A percentile compares a stretch with the other conserved stretches of the same genome.
phyloP scores from a whole-genome alignment of 1,140 invertebrate genomes.

The Coboldia fuscipes region DNA sequence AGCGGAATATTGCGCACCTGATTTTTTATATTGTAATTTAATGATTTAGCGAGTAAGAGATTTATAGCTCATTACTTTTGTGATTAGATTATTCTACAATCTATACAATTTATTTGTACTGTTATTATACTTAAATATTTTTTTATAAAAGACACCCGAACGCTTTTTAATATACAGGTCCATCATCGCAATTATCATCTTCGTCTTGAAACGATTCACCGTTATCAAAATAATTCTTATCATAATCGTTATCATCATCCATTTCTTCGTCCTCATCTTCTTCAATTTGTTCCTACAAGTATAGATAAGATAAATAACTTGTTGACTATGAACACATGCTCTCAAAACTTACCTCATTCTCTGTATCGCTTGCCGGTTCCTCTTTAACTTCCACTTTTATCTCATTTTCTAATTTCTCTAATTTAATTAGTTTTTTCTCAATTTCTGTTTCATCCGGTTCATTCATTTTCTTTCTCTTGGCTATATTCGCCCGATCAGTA shows the following conservation, averaged over 20 bases:
- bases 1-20: no score
- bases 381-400: background rate
- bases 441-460: slow-evolving; percentile 29
- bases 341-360: no score
- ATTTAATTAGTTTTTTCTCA: slow-evolving; percentile 14
- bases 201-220: slow-evolving; percentile 70
- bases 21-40: no score
- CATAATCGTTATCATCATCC: slow-evolving; percentile 58
- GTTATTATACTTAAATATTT: no score
- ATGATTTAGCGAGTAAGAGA: no score
- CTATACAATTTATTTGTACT: no score
- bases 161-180: slow-evolving; percentile 33
- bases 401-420: background rate
- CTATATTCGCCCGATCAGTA: no score
- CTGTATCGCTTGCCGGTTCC: no score
- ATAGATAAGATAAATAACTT: slow-evolving; percentile 8
- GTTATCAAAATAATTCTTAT: slow-evolving; percentile 69
- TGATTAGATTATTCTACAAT: no score
- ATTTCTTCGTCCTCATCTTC: slow-evolving; percentile 40
- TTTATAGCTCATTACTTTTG: no score
- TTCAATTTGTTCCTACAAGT: slow-evolving; percentile 10
- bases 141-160: no score
- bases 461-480: slow-evolving; percentile 25
- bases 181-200: slow-evolving; percentile 69
- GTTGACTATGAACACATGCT: no score